Conservation (phyloP, 2,888 invertebrate species). For the Tachina fera region DNA sequence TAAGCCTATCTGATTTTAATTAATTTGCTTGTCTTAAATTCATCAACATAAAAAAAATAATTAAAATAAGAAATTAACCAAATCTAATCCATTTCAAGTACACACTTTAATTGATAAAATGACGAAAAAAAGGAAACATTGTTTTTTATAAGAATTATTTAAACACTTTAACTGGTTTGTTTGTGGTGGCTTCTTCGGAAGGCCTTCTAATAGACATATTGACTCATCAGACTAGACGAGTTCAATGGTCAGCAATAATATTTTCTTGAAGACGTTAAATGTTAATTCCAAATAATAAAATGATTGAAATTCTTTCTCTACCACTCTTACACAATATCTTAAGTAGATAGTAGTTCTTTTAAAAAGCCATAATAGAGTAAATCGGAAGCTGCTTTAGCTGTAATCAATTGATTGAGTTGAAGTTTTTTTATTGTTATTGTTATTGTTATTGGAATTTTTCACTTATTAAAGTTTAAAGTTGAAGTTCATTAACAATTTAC, state of each 20-base stretch:
- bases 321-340: not conserved
- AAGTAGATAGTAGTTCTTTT: constrained; percentile 23
- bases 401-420: constrained; percentile 4
- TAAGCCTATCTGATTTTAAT: not conserved
- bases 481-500: constrained; percentile 26
- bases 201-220: constrained; percentile 20
- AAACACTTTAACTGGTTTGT: constrained; percentile 24
- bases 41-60: constrained; percentile 2
- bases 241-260: constrained; percentile 41
- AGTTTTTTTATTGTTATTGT: constrained; percentile 19
- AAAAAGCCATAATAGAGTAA: constrained; percentile 6
- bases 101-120: constrained; percentile 7
- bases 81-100: constrained; percentile 54
- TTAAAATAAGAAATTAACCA: constrained; percentile 16
- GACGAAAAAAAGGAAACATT: not conserved
- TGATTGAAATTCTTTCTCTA: not conserved
- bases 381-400: constrained; percentile 37
- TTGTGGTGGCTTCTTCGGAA: constrained; percentile 19
- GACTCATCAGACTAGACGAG: not conserved
- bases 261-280: not conserved
- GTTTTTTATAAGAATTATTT: not conserved
- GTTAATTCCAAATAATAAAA: not conserved
- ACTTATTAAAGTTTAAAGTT: constrained; percentile 18
- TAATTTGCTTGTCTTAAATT: constrained; percentile 8
- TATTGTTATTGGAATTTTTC: constrained; percentile 21